Base-by-base conservation (phyloP, 2,797 vertebrate genomes). In the Neopelma chrysocephalum region DNA sequence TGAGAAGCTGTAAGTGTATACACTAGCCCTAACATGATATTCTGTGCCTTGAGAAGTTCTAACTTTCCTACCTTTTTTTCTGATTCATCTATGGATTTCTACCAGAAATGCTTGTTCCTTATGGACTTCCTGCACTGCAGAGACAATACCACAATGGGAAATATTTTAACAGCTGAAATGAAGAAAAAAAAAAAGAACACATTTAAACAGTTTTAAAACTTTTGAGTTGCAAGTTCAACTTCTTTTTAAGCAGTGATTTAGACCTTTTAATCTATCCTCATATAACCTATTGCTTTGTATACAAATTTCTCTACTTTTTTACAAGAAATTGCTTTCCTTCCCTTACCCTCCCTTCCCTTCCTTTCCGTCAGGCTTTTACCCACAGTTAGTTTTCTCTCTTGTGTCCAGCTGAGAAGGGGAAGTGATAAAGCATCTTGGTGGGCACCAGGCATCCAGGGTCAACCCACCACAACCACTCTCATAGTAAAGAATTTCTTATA, bases 11-110 rank as follows among this genome's bases (percentile, higher is more conserved):
- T 61, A 51, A 53, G 15, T 18, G 2, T 60, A 19, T 20, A 18
- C 2, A 10, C 21, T 32, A 69, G 3, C 25, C 13, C 23, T 69
- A 36, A 10, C 0, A 0, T 5, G 58, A 13, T 16, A 70, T 62
- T 87, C 7, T 38, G 5, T 61, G 12, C 9, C 7, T 91, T 16
- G 4, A 57, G 18, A 68, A 36, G 3, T 69, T 60, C 32, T 57
- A 45, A n/a, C 1, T 3, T 56, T 80, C 18, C 4, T 50, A 25
- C 1, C 6, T n/a, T 42, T 82, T 75, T 82, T 79, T 65, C 23
- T 47, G 15, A 68, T 57, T 90, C 2, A 29, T 16, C 16, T 34
- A 11, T 43, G 20, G 11, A 54, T 61, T 71, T n/a, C 36, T 56
- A 68, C 4, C 12, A 54, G 20, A 94, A 79, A 65, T 40, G 1